These are phyloP conservation scores for Dreissena polymorpha DNA, from an alignment of 1,140 invertebrate genomes.

Conservation along the genomic window DNA sequence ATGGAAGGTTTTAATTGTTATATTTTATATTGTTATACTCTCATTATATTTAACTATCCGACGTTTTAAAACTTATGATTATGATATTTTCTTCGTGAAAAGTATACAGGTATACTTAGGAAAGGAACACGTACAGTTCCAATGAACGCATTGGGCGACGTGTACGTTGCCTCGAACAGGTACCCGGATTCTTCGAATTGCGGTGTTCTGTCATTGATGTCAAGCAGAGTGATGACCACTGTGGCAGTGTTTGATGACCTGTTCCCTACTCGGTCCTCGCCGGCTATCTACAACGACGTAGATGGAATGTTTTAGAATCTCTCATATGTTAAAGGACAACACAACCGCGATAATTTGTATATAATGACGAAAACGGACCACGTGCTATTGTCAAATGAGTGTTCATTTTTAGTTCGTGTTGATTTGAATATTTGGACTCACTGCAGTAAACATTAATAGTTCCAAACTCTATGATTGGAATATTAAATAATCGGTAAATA, in stretches of 20 bases:
- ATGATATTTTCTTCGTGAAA: too few relatives aligned
- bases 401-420: too few relatives aligned
- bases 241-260: constrained; percentile 21
- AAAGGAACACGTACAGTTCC: constrained; percentile 12
- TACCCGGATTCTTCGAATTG: constrained; percentile 5
- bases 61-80: too few relatives aligned
- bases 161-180: constrained; percentile 4
- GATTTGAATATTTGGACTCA: too few relatives aligned
- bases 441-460: too few relatives aligned
- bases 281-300: not conserved
- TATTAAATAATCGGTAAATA: too few relatives aligned
- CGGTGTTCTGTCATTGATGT: constrained; percentile 42
- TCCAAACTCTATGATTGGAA: too few relatives aligned
- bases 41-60: too few relatives aligned
- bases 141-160: not conserved
- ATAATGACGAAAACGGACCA: too few relatives aligned
- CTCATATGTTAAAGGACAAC: not conserved
- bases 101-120: not conserved
- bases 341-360: not conserved
- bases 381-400: too few relatives aligned
- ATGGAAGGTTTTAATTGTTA: not conserved
- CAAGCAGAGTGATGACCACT: constrained; percentile 17
- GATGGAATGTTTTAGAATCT: too few relatives aligned
- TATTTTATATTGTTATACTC: not conserved
- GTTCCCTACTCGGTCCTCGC: constrained; percentile 20